These are phyloP conservation scores for Sterna hirundo DNA, from an alignment of 2,113 vertebrate species.

Conservation along the genomic window DNA sequence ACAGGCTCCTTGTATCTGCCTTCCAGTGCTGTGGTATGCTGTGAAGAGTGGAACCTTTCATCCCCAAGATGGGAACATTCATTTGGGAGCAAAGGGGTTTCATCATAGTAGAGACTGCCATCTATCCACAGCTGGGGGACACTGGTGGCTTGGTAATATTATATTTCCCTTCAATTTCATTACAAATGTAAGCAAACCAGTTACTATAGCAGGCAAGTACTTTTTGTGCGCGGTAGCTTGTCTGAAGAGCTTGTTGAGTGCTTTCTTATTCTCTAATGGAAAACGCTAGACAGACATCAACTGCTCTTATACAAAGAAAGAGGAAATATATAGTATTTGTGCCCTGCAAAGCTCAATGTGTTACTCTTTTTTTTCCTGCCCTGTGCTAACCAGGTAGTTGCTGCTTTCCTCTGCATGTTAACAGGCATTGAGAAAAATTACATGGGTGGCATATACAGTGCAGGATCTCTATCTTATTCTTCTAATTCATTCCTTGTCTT, in stretches of 20 bases:
- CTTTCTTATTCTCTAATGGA: not conserved
- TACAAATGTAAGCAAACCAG: not conserved
- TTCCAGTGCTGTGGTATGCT: not conserved
- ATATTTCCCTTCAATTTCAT: not conserved
- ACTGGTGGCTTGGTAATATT: not conserved
- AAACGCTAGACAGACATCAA: not conserved
- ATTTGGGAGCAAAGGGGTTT: not conserved
- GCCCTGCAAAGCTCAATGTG: not conserved
- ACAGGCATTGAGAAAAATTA: not conserved
- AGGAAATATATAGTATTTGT: not conserved
- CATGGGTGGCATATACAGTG: not conserved
- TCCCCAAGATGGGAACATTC: not conserved
- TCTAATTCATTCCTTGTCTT: not conserved
- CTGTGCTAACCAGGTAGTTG: not conserved
- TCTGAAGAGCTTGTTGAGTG: not conserved
- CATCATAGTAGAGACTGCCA: not conserved
- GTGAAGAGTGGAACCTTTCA: not conserved
- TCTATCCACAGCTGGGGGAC: not conserved
- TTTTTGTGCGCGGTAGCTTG: not conserved
- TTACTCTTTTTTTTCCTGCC: not conserved
- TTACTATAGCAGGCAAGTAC: not conserved
- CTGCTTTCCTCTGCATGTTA: not conserved
- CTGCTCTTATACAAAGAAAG: not conserved
- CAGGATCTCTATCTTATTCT: not conserved
- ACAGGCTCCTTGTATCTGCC: not conserved